Evolutionary conservation across 2,888 invertebrate genomes (phyloP).

Genomic region (Reticulitermes lucifugus): DNA sequence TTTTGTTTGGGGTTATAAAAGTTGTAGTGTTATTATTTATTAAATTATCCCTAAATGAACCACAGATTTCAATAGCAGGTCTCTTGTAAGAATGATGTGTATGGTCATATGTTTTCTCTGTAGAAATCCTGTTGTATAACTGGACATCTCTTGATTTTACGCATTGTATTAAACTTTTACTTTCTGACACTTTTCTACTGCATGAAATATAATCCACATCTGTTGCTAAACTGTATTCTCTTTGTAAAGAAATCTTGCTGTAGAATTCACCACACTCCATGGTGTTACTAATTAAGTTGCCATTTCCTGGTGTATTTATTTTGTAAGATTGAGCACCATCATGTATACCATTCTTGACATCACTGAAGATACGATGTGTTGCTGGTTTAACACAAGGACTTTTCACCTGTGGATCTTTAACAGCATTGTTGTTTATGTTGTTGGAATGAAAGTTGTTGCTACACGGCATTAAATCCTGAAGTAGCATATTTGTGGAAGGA

Average conservation of each 20-base stretch:
- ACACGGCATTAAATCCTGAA: neutral
- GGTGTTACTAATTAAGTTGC: neutral
- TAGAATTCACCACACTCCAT: neutral
- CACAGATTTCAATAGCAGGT: slow-evolving; percentile 7
- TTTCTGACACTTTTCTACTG: neutral
- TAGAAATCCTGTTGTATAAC: slow-evolving; percentile 12
- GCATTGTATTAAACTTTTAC: neutral
- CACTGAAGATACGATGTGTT: neutral
- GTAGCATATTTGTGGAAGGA: slow-evolving; percentile 19
- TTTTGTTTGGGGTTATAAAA: neutral
- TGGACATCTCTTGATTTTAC: slow-evolving; percentile 12
- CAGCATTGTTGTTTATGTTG: slow-evolving; percentile 13
- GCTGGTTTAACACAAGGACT: neutral
- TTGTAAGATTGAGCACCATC: slow-evolving; percentile 29
- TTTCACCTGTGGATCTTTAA: neutral
- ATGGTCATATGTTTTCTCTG: slow-evolving; percentile 13
- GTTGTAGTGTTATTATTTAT: slow-evolving; percentile 33
- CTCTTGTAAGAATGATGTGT: neutral
- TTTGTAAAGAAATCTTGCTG: slow-evolving; percentile 20
- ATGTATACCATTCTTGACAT: neutral
- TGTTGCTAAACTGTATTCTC: slow-evolving; percentile 17
- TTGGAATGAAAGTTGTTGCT: slow-evolving; percentile 3
- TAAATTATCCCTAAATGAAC: slow-evolving; percentile 21
- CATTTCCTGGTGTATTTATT: neutral
- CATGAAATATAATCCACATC: slow-evolving; percentile 1